Percentiles rank a stretch among this genome's conserved stretches.
phyloP scores from a whole-genome alignment of 2,113 vertebrate species.

The Corythornis madagascariensis region DNA sequence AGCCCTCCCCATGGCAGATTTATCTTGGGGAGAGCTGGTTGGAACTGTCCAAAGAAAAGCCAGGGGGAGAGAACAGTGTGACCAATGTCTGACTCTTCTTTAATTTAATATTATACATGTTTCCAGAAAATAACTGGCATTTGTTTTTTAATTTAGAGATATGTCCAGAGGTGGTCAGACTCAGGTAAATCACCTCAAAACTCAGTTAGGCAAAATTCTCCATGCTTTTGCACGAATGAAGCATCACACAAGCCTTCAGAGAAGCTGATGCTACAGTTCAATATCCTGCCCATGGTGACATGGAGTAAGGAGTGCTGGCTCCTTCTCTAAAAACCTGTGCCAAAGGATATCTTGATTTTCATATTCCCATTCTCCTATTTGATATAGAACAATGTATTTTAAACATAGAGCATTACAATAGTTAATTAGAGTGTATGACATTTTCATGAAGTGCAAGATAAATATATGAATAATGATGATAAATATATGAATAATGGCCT shows the following conservation, averaged over 20 bases:
- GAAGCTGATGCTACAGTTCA: background rate
- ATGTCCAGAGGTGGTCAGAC: background rate
- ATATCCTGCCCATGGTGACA: background rate
- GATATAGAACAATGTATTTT: background rate
- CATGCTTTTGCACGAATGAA: background rate
- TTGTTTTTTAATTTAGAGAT: background rate
- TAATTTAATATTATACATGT: background rate
- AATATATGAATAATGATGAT: slow-evolving; percentile 56
- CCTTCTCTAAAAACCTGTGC: background rate
- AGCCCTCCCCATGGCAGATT: background rate
- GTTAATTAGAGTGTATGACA: slow-evolving; percentile 20
- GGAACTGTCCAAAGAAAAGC: background rate
- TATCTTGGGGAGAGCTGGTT: background rate
- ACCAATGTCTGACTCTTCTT: background rate
- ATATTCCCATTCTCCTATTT: background rate
- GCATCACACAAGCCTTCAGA: background rate
- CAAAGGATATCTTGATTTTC: background rate
- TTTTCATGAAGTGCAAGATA: slow-evolving; percentile 39
- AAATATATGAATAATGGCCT: slow-evolving; percentile 66
- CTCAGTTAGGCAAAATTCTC: background rate
- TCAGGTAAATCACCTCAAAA: background rate
- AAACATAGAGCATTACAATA: background rate
- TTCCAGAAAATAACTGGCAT: background rate
- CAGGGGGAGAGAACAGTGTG: background rate
- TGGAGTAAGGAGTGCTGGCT: background rate